Evolutionary conservation across 1,140 invertebrate genomes (phyloP), one percentile per base, ranked within the genome.

Genomic region (Drosophila dunni): DNA sequence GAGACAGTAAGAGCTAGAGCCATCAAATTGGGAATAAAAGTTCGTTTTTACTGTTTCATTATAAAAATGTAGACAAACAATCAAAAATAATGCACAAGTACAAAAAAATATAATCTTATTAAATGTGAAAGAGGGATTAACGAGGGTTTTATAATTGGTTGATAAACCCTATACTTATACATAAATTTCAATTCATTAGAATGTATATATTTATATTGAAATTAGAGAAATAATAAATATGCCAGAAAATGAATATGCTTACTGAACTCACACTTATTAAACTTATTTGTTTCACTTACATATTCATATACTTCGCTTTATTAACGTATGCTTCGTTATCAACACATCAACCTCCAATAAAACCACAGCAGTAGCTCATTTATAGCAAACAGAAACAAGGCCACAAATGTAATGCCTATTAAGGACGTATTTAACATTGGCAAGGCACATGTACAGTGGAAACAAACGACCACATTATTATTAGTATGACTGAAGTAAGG

Each of bases 381-480:
- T 46, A 36, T 33, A 44, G n/a, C 34, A 5, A 29, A 53, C 69
- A 79, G 66, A 78, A 82, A 75, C 80, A 82, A 45, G 71, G 65
- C 65, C 79, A 38, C 58, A 81, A 85, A 81, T 78, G 81, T 66
- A 67, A 74, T 56, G 78, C 76, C 82, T 85, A 85, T 85, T 86
- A 86, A 78, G 77, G 65, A 69, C 56, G 60, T 68, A 84, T 84
- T 84, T 84, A 77, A 78, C 69, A 78, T 68, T 69, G 66, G 40
- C 58, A 24, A 42, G 62, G 65, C 70, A 81, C 82, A 74, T 84
- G 78, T 81, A 63, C 78, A 70, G 73, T 78, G 70, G 78, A 85
- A 85, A 81, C 78, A 85, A 85, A 85, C 78, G 81, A 81, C 69
- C 75, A 67, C 81, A 86, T 86, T 85, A 85, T 85, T 86, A 80